Percentiles rank a stretch among this genome's conserved stretches.
These are phyloP conservation scores for Neomonachus schauinslandi DNA, from an alignment of 2,113 vertebrate genomes.

Conservation along the genomic window DNA sequence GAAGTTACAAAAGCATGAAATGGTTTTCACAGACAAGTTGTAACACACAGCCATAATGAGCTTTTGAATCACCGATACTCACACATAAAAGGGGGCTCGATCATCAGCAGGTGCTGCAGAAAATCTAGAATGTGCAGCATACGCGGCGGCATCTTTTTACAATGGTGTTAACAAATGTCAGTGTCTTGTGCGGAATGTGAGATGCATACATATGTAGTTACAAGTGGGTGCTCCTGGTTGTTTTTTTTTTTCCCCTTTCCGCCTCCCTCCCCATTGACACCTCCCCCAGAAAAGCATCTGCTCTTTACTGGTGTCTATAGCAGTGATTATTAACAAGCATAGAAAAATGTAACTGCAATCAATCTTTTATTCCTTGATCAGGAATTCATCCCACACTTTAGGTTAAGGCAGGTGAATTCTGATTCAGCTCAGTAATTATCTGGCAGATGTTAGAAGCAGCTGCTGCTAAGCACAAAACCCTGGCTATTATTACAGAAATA, in stretches of 20 bases:
- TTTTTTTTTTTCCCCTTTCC: conserved; percentile 18
- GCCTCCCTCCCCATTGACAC: conserved; percentile 77
- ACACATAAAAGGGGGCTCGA: conserved; percentile 97
- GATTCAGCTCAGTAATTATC: conserved; percentile 85
- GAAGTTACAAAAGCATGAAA: conserved; percentile 84
- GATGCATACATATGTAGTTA: conserved; percentile 84
- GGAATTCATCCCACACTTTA: conserved; percentile 84
- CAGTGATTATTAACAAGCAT: conserved; percentile 84
- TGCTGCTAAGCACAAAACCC: conserved; percentile 79
- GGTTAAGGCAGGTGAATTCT: conserved; percentile 87
- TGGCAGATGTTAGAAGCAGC: conserved; percentile 87
- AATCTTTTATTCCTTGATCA: conserved; percentile 87
- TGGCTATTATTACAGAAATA: conserved; percentile 81
- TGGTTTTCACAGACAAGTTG: conserved; percentile 86
- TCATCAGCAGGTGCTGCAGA: conserved; percentile 95
- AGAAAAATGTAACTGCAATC: conserved; percentile 84
- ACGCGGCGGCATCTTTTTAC: conserved; percentile 91
- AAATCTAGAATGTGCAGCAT: conserved; percentile 98
- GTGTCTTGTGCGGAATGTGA: conserved; percentile 87
- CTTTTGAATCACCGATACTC: conserved; percentile 94
- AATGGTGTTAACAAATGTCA: conserved; percentile 89
- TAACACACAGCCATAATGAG: conserved; percentile 86
- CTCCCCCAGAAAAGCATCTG: conserved; percentile 85
- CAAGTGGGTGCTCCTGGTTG: conserved; percentile 81
- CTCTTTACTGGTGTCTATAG: conserved; percentile 82